Conservation (phyloP, 1,140 invertebrate genomes). For the Achroia grisella region DNA sequence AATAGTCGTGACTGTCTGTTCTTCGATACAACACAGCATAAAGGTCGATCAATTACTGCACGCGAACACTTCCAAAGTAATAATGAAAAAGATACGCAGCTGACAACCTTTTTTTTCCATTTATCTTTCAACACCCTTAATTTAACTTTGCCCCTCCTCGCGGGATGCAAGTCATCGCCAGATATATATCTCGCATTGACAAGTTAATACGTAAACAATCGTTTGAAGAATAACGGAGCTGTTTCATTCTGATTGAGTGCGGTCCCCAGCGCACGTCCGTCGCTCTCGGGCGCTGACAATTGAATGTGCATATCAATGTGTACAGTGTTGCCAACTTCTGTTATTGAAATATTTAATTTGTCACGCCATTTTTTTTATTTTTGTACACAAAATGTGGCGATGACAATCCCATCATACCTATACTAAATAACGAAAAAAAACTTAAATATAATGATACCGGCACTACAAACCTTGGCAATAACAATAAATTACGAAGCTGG, state of each 20-base stretch:
- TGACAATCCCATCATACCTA: too few relatives aligned
- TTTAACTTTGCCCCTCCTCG: slow-evolving; percentile 30
- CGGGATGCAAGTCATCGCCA: slow-evolving; percentile 28
- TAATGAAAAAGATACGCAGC: slow-evolving; percentile 34
- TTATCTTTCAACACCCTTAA: slow-evolving; percentile 34
- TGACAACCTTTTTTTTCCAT: slow-evolving; percentile 33
- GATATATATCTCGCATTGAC: slow-evolving; percentile 34
- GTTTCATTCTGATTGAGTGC: slow-evolving; percentile 13
- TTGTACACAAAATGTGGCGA: too few relatives aligned
- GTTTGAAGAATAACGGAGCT: slow-evolving; percentile 3
- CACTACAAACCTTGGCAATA: too few relatives aligned
- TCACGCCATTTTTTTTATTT: too few relatives aligned
- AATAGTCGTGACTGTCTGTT: too few relatives aligned
- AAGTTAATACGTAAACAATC: slow-evolving; percentile 24
- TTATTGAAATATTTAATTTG: too few relatives aligned
- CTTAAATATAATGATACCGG: too few relatives aligned
- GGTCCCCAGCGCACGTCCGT: slow-evolving; percentile 11
- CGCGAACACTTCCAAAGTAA: slow-evolving; percentile 27
- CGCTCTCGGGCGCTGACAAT: slow-evolving; percentile 20
- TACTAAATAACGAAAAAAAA: too few relatives aligned
- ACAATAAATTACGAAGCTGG: too few relatives aligned
- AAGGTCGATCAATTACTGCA: slow-evolving; percentile 17
- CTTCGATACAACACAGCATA: too few relatives aligned
- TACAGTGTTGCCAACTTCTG: too few relatives aligned
- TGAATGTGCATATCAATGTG: slow-evolving; percentile 44